phyloP scores from a whole-genome alignment of 30 jellyfish, hydroid and myxozoan species.

The Clytia hemisphaerica region DNA sequence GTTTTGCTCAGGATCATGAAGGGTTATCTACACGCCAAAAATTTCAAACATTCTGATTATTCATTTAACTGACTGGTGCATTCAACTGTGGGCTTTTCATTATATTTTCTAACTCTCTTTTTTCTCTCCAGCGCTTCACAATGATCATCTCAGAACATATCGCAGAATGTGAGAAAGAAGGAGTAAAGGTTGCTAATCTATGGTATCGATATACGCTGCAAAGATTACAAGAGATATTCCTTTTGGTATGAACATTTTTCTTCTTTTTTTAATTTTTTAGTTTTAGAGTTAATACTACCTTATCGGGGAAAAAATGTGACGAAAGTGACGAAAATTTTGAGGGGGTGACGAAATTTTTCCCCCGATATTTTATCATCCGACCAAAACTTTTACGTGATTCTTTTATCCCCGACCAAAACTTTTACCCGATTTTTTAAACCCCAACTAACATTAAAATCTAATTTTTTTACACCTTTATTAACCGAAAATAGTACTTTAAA shows the following conservation, averaged over 20 bases:
- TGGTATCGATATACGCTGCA: slow-evolving; percentile 93
- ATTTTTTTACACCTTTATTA: too few species aligned
- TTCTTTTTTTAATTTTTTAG: neutral
- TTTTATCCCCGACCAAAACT: too few species aligned
- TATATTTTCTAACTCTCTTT: neutral
- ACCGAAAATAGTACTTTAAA: too few species aligned
- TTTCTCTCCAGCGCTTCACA: slow-evolving; percentile 65
- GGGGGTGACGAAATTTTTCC: too few species aligned
- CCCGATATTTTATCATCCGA: too few species aligned
- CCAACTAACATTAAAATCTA: too few species aligned
- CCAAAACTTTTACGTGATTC: too few species aligned
- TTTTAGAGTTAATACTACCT: too few species aligned
- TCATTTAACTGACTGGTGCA: too few species aligned
- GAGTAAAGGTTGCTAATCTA: slow-evolving; percentile 49
- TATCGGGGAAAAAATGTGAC: too few species aligned
- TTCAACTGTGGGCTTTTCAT: neutral
- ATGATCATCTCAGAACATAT: slow-evolving; percentile 88
- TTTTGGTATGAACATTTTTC: slow-evolving; percentile 47
- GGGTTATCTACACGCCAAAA: neutral
- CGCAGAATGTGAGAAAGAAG: slow-evolving; percentile 91
- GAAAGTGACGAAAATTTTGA: too few species aligned
- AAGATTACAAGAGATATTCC: slow-evolving; percentile 86
- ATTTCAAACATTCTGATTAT: neutral
- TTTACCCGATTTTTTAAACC: too few species aligned
- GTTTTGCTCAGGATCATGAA: neutral